A percentile compares a stretch with the other conserved stretches of the same genome.
Conservation (phyloP, 2,113 vertebrate species). For the Falcunculus frontatus region DNA sequence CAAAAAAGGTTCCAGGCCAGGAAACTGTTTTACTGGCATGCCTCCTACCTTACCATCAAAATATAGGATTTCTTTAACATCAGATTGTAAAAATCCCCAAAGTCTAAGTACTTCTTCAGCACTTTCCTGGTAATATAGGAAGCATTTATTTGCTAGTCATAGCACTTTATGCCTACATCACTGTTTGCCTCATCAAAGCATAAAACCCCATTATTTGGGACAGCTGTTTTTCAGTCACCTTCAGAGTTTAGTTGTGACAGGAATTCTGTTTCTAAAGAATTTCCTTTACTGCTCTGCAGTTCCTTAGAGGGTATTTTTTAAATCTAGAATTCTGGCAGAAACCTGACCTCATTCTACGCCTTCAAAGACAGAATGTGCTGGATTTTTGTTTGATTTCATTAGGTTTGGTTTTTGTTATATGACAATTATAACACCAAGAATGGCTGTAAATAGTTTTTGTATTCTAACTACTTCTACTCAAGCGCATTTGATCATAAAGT, state of each 20-base stretch:
- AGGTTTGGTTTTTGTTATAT: not conserved
- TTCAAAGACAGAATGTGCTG: not conserved
- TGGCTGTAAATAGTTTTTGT: not conserved
- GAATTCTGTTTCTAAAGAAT: not conserved
- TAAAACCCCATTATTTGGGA: not conserved
- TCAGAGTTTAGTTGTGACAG: not conserved
- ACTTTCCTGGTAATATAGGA: slow-evolving; percentile 14
- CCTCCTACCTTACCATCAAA: not conserved
- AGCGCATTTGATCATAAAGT: not conserved
- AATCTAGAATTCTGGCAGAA: not conserved
- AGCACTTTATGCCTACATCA: slow-evolving; percentile 3
- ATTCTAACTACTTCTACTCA: not conserved
- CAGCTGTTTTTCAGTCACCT: not conserved
- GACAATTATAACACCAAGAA: not conserved
- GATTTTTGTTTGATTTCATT: not conserved
- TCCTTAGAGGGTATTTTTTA: not conserved
- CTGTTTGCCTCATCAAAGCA: not conserved
- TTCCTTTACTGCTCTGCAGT: not conserved
- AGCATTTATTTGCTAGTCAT: slow-evolving; percentile 5
- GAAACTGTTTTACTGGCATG: not conserved
- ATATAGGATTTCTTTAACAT: not conserved
- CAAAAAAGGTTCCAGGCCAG: not conserved
- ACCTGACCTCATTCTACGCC: not conserved
- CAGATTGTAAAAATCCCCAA: slow-evolving; percentile 14
- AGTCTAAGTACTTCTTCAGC: not conserved